Base-by-base conservation (phyloP, 2,113 vertebrate genomes). In the Dipodomys ordii region DNA sequence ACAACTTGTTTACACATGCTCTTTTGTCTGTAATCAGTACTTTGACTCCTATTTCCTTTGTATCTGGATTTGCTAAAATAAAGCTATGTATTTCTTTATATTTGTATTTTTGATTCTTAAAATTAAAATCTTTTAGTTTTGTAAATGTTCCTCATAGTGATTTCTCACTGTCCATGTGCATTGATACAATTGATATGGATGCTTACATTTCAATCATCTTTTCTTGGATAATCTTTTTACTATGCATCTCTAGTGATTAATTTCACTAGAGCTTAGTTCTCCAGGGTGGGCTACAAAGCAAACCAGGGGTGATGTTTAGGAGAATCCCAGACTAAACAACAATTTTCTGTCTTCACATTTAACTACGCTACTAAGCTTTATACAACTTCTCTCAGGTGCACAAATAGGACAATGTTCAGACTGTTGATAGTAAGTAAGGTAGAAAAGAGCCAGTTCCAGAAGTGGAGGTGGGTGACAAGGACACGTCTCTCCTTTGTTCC, bases 41-140 rank as follows among this genome's bases (percentile, higher is more conserved):
- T 84, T 15, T 87, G 46, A 64, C 6, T 28, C 19, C 79, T 85
- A 15, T 13, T 68, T 91, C 39, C 16, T 86, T n/a, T 89, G 10
- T 69, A 71, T 46, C 65, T 49, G 39, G 22, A 2, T 30, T 62
- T 72, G 28, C 64, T 90, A 65, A 83, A 87, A 80, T 53, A 77
- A 22, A 73, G 72, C 3, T 39, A 3, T 77, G 35, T 69, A 27
- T 92, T 93, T 77, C 9, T 27, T 4, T 74, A 20, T 32, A 7
- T 93, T 65, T 35, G 28, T 60, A 7, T 44, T 76, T 92, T 95
- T 39, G 27, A 27, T 76, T 44, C 78, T 93, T 94, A 84, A 84
- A 80, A 91, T 84, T 67, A 64, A 73, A 88, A 74, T 74, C 39
- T 19, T 83, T 71, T 89, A 20, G 32, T 62, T 84, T 87, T 64